Evolutionary conservation across 2,113 vertebrate species (phyloP).

Genomic region (Corythoichthys intestinalis): DNA sequence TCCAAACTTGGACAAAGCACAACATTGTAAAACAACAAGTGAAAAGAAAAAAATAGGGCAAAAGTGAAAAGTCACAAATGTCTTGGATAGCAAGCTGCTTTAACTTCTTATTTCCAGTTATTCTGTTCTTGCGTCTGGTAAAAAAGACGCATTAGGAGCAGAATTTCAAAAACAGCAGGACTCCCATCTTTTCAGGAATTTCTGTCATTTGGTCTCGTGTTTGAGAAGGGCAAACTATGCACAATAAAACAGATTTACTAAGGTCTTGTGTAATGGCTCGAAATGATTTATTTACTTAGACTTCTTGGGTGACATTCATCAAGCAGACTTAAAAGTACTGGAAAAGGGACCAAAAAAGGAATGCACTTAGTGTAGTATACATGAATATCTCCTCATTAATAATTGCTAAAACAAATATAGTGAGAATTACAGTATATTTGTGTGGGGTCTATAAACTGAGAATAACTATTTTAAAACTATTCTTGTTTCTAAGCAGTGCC

Average conservation of each 20-base stretch:
- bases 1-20: not conserved
- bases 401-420: not conserved
- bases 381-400: not conserved
- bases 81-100: not conserved
- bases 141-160: slow-evolving; percentile 15
- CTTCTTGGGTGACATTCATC: not conserved
- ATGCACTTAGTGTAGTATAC: not conserved
- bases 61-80: not conserved
- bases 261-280: not conserved
- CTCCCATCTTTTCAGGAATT: slow-evolving; percentile 7
- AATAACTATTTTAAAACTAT: not conserved
- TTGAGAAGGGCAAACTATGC: not conserved
- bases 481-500: not conserved
- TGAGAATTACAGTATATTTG: not conserved
- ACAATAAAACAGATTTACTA: not conserved
- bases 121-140: slow-evolving; percentile 10
- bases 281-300: not conserved
- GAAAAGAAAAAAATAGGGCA: not conserved
- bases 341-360: not conserved
- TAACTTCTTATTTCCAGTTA: not conserved
- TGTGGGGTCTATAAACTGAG: not conserved
- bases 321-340: not conserved
- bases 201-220: not conserved
- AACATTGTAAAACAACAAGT: not conserved
- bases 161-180: slow-evolving; percentile 7